Conservation (phyloP, 2,113 vertebrate genomes). For the Coptodon bakossiorum region DNA sequence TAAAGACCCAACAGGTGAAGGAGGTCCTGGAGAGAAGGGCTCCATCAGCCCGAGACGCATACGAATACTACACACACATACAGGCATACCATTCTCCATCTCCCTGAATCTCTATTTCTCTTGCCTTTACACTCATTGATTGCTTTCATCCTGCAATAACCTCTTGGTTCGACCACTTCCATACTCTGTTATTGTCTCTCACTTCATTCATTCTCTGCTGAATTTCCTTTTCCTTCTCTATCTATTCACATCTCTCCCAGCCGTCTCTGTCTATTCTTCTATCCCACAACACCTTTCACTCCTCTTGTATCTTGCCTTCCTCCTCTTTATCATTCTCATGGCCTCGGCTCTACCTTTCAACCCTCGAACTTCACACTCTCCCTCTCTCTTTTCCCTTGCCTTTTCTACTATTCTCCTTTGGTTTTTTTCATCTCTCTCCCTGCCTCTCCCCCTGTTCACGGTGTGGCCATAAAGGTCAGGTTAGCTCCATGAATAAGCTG, state of each 20-base stretch:
- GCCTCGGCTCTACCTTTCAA: constrained; percentile 37
- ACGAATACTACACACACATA: background rate
- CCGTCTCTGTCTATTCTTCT: constrained; percentile 5
- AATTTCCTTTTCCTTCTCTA: constrained; percentile 13
- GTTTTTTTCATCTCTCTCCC: background rate
- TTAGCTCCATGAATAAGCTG: constrained; percentile 63
- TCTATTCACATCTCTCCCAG: constrained; percentile 9
- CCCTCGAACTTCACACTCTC: constrained; percentile 6
- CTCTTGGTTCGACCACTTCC: constrained; percentile 27
- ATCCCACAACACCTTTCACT: background rate
- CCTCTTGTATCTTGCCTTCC: background rate
- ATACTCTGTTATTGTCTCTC: constrained; percentile 24
- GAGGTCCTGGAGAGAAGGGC: constrained; percentile 9
- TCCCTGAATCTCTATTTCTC: background rate
- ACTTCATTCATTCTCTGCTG: constrained; percentile 9
- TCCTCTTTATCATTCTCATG: constrained; percentile 28
- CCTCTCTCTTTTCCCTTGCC: constrained; percentile 8
- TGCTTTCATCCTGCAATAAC: constrained; percentile 55
- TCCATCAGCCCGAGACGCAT: background rate
- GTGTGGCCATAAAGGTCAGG: constrained; percentile 66
- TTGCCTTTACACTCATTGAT: constrained; percentile 45
- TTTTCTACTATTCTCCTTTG: constrained; percentile 26
- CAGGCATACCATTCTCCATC: background rate
- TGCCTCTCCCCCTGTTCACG: constrained; percentile 3
- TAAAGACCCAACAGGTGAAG: constrained; percentile 52